Evolutionary conservation across 2,113 vertebrate genomes (phyloP).

Genomic region (Talpa occidentalis): DNA sequence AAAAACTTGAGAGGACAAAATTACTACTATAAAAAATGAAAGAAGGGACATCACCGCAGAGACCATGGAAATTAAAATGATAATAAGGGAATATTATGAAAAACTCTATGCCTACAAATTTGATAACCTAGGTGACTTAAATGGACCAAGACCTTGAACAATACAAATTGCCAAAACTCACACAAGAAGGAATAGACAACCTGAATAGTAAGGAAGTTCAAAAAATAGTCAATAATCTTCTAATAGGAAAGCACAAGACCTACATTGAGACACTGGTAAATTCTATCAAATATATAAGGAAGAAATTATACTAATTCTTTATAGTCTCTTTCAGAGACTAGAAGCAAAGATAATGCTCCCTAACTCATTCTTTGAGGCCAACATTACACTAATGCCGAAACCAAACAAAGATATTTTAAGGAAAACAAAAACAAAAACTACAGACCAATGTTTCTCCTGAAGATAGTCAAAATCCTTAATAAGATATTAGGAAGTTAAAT

Average conservation of each 20-base stretch:
- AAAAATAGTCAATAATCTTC: not conserved
- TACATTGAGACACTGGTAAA: not conserved
- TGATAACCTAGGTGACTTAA: not conserved
- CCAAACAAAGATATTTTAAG: not conserved
- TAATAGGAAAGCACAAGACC: not conserved
- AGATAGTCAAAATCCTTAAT: not conserved
- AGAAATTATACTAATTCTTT: not conserved
- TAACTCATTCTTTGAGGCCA: not conserved
- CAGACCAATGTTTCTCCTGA: not conserved
- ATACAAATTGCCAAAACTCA: not conserved
- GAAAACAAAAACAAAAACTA: not conserved
- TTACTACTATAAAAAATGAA: not conserved
- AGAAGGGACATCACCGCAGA: not conserved
- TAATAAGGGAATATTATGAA: not conserved
- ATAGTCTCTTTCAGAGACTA: not conserved
- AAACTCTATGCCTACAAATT: not conserved
- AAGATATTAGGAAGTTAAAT: not conserved
- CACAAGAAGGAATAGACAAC: not conserved
- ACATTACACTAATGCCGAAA: too few species aligned
- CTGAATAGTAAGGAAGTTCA: not conserved
- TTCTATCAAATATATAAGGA: not conserved
- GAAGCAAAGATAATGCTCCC: not conserved
- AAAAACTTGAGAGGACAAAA: not conserved
- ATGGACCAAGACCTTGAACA: not conserved
- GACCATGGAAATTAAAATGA: not conserved